phyloP scores from a whole-genome alignment of 2,888 invertebrate genomes.

The Drosophila parthenogenetica region DNA sequence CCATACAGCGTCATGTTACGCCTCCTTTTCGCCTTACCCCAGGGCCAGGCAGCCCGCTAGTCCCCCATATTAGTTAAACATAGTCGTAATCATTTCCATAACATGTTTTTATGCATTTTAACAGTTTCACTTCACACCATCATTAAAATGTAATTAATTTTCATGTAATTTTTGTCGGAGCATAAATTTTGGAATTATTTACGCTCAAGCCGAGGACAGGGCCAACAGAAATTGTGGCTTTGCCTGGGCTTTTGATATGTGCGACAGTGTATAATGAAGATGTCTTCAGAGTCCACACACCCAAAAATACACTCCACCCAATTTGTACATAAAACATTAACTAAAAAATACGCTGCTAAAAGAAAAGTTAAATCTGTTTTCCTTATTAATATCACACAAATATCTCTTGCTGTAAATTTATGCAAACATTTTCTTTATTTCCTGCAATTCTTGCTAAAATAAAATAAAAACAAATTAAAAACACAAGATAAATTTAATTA shows the following conservation, averaged over 20 bases:
- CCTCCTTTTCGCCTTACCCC: neutral
- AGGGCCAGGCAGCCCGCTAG: constrained; percentile 7
- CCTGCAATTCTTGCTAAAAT: constrained; percentile 49
- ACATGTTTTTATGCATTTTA: constrained; percentile 61
- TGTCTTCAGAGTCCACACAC: constrained; percentile 34
- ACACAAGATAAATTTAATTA: constrained; percentile 20
- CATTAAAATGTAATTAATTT: constrained; percentile 79
- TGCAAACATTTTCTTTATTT: constrained; percentile 60
- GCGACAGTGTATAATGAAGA: constrained; percentile 82
- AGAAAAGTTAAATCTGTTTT: constrained; percentile 11
- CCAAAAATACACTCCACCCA: constrained; percentile 31
- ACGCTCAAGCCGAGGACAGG: constrained; percentile 78
- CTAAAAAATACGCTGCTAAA: constrained; percentile 6
- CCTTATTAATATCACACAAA: constrained; percentile 11
- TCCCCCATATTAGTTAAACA: constrained; percentile 36
- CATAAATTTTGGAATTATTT: constrained; percentile 85
- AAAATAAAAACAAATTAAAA: constrained; percentile 1
- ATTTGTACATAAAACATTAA: constrained; percentile 62
- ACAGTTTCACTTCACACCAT: constrained; percentile 61
- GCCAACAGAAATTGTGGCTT: constrained; percentile 71
- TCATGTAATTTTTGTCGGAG: constrained; percentile 84
- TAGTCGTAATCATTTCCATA: constrained; percentile 54
- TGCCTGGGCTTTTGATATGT: constrained; percentile 83
- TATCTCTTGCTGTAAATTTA: constrained; percentile 64
- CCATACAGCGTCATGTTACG: constrained; percentile 19